phyloP scores from a whole-genome alignment of 2,888 invertebrate species.

The Lamproptera curius region DNA sequence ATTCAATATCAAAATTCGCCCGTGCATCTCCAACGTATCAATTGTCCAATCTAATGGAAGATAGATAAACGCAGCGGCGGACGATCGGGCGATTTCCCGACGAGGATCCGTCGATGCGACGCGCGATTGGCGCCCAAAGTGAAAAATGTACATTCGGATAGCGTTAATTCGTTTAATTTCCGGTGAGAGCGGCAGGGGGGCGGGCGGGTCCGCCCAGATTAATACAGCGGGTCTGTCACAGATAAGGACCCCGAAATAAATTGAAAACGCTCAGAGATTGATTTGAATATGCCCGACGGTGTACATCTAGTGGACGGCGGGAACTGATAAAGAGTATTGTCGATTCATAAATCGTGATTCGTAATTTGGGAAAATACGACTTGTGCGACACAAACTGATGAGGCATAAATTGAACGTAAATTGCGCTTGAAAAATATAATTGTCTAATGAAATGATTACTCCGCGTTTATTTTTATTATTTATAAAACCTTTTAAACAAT shows the following conservation, averaged over 20 bases:
- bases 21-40: conserved; percentile 74
- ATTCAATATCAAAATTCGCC: conserved; percentile 74
- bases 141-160: conserved; percentile 79
- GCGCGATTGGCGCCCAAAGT: conserved; percentile 65
- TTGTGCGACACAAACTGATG: no score
- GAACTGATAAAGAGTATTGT: conserved; percentile 19
- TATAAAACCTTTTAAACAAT: no score
- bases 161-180: conserved; percentile 80
- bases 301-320: conserved; percentile 57
- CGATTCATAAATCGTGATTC: not conserved
- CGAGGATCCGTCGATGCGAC: conserved; percentile 74
- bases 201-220: conserved; percentile 67
- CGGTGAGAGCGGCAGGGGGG: conserved; percentile 60
- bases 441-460: no score
- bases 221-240: conserved; percentile 74
- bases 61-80: conserved; percentile 73
- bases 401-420: no score
- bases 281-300: conserved; percentile 74
- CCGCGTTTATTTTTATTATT: no score
- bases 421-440: no score
- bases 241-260: conserved; percentile 78
- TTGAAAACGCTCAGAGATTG: conserved; percentile 79
- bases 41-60: conserved; percentile 73
- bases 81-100: conserved; percentile 63
- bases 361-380: no score